A percentile compares a stretch with the other conserved stretches of the same genome.
Conservation (phyloP, 2,797 vertebrate species). For the Sarcoramphus papa region DNA sequence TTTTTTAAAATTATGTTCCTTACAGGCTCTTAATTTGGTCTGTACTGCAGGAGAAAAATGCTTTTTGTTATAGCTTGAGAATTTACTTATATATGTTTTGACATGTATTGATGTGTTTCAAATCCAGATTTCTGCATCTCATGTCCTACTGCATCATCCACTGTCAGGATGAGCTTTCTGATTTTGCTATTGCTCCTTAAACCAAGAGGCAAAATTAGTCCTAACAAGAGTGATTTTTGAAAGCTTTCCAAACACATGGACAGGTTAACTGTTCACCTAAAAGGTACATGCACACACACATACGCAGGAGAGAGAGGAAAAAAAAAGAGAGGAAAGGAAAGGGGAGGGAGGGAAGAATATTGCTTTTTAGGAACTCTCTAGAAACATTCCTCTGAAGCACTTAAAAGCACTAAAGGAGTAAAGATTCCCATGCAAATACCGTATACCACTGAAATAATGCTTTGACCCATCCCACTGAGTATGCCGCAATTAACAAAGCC, state of each 20-base stretch:
- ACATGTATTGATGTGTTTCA: neutral
- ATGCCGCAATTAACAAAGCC: neutral
- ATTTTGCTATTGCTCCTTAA: neutral
- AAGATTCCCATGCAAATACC: neutral
- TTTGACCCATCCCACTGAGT: neutral
- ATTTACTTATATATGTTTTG: neutral
- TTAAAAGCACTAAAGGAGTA: neutral
- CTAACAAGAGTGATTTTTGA: neutral
- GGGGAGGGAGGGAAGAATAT: neutral
- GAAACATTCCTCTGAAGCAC: neutral
- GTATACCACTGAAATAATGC: neutral
- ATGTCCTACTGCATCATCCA: neutral
- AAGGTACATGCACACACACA: rapidly evolving
- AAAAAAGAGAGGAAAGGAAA: neutral
- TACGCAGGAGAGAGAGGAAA: rapidly evolving
- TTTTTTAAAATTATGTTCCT: neutral
- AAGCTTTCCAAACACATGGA: neutral
- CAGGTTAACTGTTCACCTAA: neutral
- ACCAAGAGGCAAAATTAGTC: neutral
- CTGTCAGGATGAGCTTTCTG: neutral
- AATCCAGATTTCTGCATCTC: neutral
- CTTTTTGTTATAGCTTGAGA: neutral
- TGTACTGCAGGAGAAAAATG: neutral
- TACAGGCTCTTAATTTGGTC: neutral
- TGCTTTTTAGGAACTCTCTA: neutral